A percentile compares a stretch with the other conserved stretches of the same genome.
phyloP scores from a whole-genome alignment of 1,140 invertebrate genomes.

The Littorina saxatilis region DNA sequence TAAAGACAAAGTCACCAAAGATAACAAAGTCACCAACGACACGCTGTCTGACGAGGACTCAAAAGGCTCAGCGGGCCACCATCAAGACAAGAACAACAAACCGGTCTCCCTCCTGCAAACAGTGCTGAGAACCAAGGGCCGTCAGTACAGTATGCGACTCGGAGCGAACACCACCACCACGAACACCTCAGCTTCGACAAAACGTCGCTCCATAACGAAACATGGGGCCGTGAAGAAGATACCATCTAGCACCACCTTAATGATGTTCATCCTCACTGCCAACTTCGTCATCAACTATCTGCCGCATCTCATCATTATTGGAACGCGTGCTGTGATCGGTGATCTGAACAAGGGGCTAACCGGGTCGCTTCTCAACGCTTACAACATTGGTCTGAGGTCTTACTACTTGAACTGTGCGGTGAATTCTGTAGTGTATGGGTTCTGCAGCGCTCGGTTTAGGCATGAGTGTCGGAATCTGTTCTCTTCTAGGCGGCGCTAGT shows the following conservation, averaged over 20 bases:
- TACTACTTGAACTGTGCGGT: conserved; percentile 65
- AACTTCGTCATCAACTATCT: conserved; percentile 68
- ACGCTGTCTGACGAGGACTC: too few species aligned
- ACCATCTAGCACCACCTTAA: conserved; percentile 55
- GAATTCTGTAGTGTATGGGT: conserved; percentile 69
- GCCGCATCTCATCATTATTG: conserved; percentile 61
- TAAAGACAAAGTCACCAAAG: too few species aligned
- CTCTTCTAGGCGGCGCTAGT: neutral
- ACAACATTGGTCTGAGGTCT: conserved; percentile 66
- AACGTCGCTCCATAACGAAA: neutral
- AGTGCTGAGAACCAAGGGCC: neutral
- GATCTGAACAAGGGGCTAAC: conserved; percentile 43
- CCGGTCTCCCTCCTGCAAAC: neutral
- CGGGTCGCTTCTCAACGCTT: conserved; percentile 45
- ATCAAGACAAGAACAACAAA: neutral
- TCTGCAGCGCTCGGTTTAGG: conserved; percentile 65
- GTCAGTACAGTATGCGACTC: neutral
- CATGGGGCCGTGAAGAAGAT: conserved; percentile 21
- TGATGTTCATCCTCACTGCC: conserved; percentile 65
- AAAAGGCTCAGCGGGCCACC: too few species aligned
- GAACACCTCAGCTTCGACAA: neutral
- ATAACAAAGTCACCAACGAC: too few species aligned
- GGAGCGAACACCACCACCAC: neutral
- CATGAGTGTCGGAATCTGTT: conserved; percentile 47
- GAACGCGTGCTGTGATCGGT: conserved; percentile 53